phyloP scores from a whole-genome alignment of 2,113 vertebrate genomes.

The Sitta europaea region DNA sequence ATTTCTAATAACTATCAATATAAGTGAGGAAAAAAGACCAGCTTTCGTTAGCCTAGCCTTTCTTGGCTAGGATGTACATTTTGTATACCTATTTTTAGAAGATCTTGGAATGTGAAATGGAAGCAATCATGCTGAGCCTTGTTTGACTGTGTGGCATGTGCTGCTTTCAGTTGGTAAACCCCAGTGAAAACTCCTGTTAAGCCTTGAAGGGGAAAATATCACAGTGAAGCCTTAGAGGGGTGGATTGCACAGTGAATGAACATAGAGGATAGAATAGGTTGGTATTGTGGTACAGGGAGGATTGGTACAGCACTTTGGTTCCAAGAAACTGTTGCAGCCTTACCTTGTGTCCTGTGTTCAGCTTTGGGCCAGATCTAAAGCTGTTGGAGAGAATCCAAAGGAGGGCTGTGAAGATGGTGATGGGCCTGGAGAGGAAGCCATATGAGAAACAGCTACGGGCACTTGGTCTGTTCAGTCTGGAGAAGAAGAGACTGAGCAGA shows the following conservation, averaged over 20 bases:
- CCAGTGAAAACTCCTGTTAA: neutral
- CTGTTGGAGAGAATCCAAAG: neutral
- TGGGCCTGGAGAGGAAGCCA: neutral
- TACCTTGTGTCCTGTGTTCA: neutral
- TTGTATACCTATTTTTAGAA: neutral
- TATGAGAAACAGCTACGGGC: neutral
- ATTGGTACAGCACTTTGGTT: neutral
- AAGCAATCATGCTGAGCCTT: neutral
- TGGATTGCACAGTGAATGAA: neutral
- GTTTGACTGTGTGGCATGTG: neutral
- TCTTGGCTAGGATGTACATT: neutral
- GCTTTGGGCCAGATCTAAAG: neutral
- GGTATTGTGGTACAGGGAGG: rapidly evolving
- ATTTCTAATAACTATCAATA: neutral
- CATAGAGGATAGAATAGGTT: neutral
- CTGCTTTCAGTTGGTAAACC: neutral
- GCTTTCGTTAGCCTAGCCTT: neutral
- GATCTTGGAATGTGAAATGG: neutral
- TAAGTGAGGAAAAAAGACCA: neutral
- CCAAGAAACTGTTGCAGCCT: neutral
- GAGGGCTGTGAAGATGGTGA: neutral
- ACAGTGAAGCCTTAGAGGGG: neutral
- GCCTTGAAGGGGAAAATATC: neutral
- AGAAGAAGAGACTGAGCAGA: neutral
- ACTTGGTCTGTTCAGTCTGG: neutral